Evolutionary conservation across 1,140 invertebrate genomes (phyloP).

Genomic region (Drosophila pruinosa): DNA sequence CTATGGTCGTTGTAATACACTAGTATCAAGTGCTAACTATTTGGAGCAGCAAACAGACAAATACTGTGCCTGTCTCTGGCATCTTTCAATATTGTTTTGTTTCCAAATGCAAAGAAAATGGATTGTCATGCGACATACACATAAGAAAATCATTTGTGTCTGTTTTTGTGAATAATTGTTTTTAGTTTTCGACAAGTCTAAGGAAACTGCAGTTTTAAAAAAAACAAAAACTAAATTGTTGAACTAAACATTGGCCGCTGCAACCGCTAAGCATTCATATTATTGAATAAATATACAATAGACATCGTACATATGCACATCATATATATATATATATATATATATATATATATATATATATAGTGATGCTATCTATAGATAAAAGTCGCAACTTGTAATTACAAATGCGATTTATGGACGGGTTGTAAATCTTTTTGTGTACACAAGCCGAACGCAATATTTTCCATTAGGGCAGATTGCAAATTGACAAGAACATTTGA

Average conservation of each 20-base stretch:
- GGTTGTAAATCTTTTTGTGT: conserved; percentile 21
- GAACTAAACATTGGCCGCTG: background rate
- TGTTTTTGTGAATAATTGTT: conserved; percentile 23
- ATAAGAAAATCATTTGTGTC: conserved; percentile 64
- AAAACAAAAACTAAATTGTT: conserved; percentile 2
- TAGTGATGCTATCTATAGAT: background rate
- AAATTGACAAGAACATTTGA: background rate
- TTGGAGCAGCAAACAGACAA: conserved; percentile 20
- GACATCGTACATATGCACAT: too few relatives aligned
- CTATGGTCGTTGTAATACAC: background rate
- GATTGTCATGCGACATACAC: conserved; percentile 29
- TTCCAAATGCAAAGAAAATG: conserved; percentile 17
- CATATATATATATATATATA: background rate
- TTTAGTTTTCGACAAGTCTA: conserved; percentile 1
- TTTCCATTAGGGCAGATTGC: conserved; percentile 17
- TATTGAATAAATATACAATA: too few relatives aligned
- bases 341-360: background rate
- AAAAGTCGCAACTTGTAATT: conserved; percentile 26
- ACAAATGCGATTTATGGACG: conserved; percentile 23
- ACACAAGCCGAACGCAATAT: conserved; percentile 2
- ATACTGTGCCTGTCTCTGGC: conserved; percentile 11
- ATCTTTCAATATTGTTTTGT: conserved; percentile 19
- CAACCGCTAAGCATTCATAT: too few relatives aligned
- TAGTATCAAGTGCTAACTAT: background rate
- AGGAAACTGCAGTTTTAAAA: background rate